These are phyloP conservation scores for Zosterops hypoxanthus DNA, from an alignment of 2,113 vertebrate genomes.

Conservation along the genomic window DNA sequence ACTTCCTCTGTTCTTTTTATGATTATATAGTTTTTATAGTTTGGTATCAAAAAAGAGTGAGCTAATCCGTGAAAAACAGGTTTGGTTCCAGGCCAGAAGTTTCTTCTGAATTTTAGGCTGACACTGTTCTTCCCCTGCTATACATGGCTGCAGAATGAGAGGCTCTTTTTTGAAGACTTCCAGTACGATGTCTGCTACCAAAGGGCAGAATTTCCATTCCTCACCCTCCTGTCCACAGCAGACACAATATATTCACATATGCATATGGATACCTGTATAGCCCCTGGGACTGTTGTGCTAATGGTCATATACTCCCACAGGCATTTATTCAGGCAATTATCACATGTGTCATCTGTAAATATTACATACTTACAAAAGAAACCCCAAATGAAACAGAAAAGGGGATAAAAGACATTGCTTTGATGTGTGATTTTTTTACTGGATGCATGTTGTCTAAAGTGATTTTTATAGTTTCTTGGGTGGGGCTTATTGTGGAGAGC, in stretches of 20 bases:
- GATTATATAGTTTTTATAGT: not conserved
- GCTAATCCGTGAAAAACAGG: not conserved
- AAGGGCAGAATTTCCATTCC: not conserved
- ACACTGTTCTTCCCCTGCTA: rapidly evolving
- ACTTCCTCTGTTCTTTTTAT: not conserved
- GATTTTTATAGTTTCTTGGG: not conserved
- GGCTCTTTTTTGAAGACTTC: not conserved
- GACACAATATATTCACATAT: not conserved
- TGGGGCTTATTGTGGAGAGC: not conserved
- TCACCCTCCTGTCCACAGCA: not conserved
- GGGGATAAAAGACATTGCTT: not conserved
- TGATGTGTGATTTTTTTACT: not conserved
- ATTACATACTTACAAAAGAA: not conserved
- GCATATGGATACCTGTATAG: not conserved
- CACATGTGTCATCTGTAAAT: not conserved
- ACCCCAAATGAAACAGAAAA: not conserved
- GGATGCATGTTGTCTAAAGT: not conserved
- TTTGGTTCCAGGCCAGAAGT: not conserved
- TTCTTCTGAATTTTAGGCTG: not conserved
- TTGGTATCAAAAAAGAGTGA: not conserved
- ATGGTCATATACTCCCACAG: not conserved
- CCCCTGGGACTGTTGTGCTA: not conserved
- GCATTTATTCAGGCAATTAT: not conserved
- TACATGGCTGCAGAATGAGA: not conserved
- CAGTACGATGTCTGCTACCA: not conserved